Evolutionary conservation across 2,113 vertebrate genomes (phyloP).

Genomic region (Zootoca vivipara): DNA sequence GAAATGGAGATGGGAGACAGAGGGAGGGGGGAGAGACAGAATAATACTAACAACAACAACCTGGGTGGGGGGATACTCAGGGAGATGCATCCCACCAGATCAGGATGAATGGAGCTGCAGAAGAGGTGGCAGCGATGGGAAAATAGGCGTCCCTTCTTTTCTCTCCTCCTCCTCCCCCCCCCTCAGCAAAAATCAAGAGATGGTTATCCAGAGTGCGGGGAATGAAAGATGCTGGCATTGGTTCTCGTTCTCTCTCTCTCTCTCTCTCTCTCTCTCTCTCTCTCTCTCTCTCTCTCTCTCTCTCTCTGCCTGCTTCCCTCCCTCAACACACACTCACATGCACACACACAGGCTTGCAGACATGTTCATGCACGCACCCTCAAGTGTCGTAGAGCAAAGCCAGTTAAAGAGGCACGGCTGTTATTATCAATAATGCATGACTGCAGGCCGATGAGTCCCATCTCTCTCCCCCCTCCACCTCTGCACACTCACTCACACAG

Average conservation of each 20-base stretch:
- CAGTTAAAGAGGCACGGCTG: slow-evolving; percentile 48
- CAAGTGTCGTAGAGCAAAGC: slow-evolving; percentile 48
- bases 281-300: slow-evolving; percentile 27
- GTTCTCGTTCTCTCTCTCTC: slow-evolving; percentile 3
- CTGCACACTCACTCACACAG: too few relatives aligned
- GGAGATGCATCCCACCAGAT: slow-evolving; percentile 17
- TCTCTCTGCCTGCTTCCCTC: slow-evolving; percentile 1
- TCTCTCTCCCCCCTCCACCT: background rate
- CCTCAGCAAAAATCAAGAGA: background rate
- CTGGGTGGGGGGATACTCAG: background rate
- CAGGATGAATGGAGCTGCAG: slow-evolving; percentile 47
- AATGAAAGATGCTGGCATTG: background rate
- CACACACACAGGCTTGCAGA: slow-evolving; percentile 42
- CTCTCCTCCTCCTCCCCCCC: slow-evolving; percentile 25
- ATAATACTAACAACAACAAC: background rate
- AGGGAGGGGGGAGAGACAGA: too few relatives aligned
- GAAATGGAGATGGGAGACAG: background rate
- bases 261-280: slow-evolving; percentile 23
- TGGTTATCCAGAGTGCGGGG: slow-evolving; percentile 15
- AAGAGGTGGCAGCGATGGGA: slow-evolving; percentile 11
- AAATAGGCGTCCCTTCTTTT: slow-evolving; percentile 7
- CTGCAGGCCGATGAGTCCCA: background rate
- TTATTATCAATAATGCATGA: slow-evolving; percentile 51
- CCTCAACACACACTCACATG: slow-evolving; percentile 36
- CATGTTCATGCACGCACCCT: slow-evolving; percentile 18